phyloP scores from a whole-genome alignment of 1,140 invertebrate genomes.

The Diachasmimorpha longicaudata region DNA sequence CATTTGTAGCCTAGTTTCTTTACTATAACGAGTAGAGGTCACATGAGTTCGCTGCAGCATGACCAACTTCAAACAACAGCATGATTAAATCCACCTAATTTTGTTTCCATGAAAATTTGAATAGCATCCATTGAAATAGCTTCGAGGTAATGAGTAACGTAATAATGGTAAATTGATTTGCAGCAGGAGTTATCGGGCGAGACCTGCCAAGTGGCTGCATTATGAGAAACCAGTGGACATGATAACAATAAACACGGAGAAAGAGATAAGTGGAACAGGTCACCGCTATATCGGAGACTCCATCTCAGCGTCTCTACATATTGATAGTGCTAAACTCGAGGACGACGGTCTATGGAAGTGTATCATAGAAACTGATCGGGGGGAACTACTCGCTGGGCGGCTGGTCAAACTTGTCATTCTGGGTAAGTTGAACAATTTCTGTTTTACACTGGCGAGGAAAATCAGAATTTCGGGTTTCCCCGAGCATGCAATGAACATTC shows the following conservation, averaged over 20 bases:
- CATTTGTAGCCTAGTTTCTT: background rate
- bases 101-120: background rate
- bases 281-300: slow-evolving; percentile 63
- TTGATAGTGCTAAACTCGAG: slow-evolving; percentile 72
- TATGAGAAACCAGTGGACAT: slow-evolving; percentile 59
- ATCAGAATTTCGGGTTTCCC: too few species aligned
- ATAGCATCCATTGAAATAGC: background rate
- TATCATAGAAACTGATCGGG: slow-evolving; percentile 68
- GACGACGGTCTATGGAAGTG: slow-evolving; percentile 75
- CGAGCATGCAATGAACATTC: too few species aligned
- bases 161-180: slow-evolving; percentile 1
- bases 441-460: too few species aligned
- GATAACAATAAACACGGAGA: slow-evolving; percentile 60
- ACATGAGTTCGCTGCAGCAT: too few species aligned
- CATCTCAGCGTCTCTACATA: slow-evolving; percentile 68
- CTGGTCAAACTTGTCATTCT: slow-evolving; percentile 72
- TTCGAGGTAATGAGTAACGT: background rate
- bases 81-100: background rate
- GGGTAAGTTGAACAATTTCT: slow-evolving; percentile 61
- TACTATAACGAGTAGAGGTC: background rate
- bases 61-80: background rate
- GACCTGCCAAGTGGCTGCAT: slow-evolving; percentile 62
- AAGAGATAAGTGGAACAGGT: slow-evolving; percentile 60
- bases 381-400: slow-evolving; percentile 66
- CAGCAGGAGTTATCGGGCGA: slow-evolving; percentile 53